These are phyloP conservation scores for Fragum whitleyi DNA, from an alignment of 2,888 invertebrate species.

Conservation along the genomic window DNA sequence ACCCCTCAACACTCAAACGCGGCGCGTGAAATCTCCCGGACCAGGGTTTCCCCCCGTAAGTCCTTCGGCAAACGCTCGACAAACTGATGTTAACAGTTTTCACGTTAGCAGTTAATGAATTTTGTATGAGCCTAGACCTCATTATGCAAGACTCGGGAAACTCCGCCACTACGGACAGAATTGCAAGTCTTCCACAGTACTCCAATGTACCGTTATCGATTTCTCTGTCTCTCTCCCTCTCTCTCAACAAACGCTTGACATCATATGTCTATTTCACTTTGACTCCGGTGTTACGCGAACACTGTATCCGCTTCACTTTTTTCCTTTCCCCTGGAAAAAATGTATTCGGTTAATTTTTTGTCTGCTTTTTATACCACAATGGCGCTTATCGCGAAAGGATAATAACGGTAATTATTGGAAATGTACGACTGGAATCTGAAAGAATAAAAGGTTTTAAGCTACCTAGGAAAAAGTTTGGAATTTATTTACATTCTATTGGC, in stretches of 20 bases:
- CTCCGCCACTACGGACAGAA: not conserved
- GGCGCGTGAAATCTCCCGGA: slow-evolving; percentile 29
- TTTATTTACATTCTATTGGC: not conserved
- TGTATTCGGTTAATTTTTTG: slow-evolving; percentile 20
- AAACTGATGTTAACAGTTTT: slow-evolving; percentile 63
- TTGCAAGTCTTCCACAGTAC: not conserved
- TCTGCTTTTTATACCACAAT: not conserved
- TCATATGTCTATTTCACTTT: slow-evolving; percentile 27
- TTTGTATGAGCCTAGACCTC: slow-evolving; percentile 72
- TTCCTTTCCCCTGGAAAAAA: not conserved
- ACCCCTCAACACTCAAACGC: not conserved
- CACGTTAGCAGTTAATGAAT: slow-evolving; percentile 68
- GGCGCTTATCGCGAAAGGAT: slow-evolving; percentile 7
- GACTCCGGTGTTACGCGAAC: slow-evolving; percentile 20
- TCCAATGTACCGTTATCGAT: slow-evolving; percentile 41
- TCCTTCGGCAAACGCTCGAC: slow-evolving; percentile 26
- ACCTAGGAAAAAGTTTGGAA: not conserved
- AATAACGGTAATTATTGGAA: not conserved
- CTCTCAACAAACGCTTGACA: slow-evolving; percentile 43
- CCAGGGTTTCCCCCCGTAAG: slow-evolving; percentile 30
- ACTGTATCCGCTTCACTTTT: not conserved
- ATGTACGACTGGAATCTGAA: not conserved
- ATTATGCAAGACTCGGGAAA: slow-evolving; percentile 69
- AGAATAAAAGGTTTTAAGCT: not conserved
- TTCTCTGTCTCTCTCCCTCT: slow-evolving; percentile 44